Evolutionary conservation across 2,888 invertebrate genomes (phyloP).

Genomic region (Pecten maximus): DNA sequence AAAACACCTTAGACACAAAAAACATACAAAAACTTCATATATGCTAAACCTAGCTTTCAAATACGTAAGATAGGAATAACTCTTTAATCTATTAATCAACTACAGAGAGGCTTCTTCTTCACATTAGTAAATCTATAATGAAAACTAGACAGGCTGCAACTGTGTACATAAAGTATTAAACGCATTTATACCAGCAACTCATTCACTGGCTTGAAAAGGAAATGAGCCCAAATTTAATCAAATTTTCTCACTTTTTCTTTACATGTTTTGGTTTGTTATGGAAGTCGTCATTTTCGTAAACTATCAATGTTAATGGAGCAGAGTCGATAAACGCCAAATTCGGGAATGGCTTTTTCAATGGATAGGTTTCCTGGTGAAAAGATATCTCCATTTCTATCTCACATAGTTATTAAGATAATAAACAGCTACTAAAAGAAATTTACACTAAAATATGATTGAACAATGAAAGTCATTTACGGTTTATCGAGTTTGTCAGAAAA

Average conservation of each 20-base stretch:
- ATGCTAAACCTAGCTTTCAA: no score
- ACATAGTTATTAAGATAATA: background rate
- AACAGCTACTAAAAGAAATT: background rate
- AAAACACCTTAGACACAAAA: no score
- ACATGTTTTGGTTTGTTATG: background rate
- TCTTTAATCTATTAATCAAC: no score
- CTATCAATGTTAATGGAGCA: background rate
- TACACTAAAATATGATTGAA: background rate
- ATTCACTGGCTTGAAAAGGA: background rate
- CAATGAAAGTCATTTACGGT: background rate
- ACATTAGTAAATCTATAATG: no score
- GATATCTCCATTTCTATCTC: background rate
- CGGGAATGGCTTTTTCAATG: background rate
- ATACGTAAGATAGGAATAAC: no score
- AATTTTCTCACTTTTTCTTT: background rate
- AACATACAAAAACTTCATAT: no score
- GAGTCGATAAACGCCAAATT: background rate
- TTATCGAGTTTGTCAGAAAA: background rate
- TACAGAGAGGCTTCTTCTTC: no score
- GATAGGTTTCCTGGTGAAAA: background rate
- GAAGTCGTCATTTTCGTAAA: background rate
- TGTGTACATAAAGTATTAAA: no score
- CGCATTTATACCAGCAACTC: background rate
- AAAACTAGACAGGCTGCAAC: no score
- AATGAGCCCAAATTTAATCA: background rate